Percentiles rank a stretch among this genome's conserved stretches.
phyloP scores from a whole-genome alignment of 2,113 vertebrate species.

The Ancistrus triradiatus region DNA sequence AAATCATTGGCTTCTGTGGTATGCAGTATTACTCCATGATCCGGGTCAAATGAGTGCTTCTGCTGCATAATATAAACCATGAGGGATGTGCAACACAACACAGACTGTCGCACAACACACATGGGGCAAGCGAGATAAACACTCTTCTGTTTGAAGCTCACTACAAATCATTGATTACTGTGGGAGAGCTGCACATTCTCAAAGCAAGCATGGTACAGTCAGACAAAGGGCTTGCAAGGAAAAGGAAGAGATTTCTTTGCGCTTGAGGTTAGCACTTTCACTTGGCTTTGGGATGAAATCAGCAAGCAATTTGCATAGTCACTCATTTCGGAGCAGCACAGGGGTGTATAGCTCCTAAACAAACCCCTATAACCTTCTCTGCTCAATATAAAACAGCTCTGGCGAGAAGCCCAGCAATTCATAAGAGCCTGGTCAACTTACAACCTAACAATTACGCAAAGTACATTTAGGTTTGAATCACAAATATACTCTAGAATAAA shows the following conservation, averaged over 20 bases:
- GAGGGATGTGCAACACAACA: slow-evolving; percentile 10
- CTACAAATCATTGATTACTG: slow-evolving; percentile 15
- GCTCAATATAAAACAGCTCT: background rate
- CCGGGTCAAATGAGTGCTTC: background rate
- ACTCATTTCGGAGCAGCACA: background rate
- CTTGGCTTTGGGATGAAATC: too few relatives aligned
- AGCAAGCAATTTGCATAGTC: too few relatives aligned
- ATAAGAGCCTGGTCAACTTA: slow-evolving; percentile 7
- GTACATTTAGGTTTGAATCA: background rate
- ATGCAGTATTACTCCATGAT: slow-evolving; percentile 6
- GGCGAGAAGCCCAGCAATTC: slow-evolving; percentile 7
- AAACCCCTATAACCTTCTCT: background rate
- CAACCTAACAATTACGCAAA: slow-evolving; percentile 4
- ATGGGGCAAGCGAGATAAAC: slow-evolving; percentile 13
- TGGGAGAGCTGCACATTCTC: slow-evolving; percentile 2
- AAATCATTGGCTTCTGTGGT: background rate
- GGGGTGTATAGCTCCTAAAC: background rate
- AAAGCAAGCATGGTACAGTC: background rate
- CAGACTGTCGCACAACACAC: background rate
- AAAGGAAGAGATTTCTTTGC: background rate
- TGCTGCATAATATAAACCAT: slow-evolving; percentile 1
- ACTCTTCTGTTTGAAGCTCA: slow-evolving; percentile 16
- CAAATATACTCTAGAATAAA: background rate
- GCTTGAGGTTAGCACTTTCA: background rate
- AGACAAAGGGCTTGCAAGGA: slow-evolving; percentile 3